Percentiles rank a stretch among this genome's conserved stretches.
phyloP scores from a whole-genome alignment of 2,113 vertebrate species.

The Coregonus clupeaformis region DNA sequence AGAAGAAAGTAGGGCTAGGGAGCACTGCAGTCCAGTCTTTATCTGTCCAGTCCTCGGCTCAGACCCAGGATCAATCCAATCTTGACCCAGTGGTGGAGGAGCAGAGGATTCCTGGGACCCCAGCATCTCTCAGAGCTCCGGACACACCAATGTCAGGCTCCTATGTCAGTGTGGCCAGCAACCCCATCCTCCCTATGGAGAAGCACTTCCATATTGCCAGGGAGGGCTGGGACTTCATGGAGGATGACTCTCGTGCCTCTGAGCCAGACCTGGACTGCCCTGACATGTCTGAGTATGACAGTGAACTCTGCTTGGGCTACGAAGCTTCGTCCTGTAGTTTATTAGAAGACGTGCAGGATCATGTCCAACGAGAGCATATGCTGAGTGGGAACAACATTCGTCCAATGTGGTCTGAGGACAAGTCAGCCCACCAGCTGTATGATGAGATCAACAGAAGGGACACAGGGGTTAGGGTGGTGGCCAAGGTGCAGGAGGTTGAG shows the following conservation, averaged over 20 bases:
- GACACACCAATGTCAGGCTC: constrained; percentile 50
- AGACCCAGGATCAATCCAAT: constrained; percentile 1
- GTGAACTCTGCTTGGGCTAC: constrained; percentile 53
- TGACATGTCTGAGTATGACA: constrained; percentile 71
- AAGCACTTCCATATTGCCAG: constrained; percentile 55
- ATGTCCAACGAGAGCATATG: constrained; percentile 45
- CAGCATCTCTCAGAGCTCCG: constrained; percentile 39
- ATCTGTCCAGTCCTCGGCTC: constrained; percentile 11
- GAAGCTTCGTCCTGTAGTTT: constrained; percentile 53
- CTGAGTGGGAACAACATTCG: constrained; percentile 53
- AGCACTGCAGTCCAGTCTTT: constrained; percentile 13
- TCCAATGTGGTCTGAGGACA: constrained; percentile 36
- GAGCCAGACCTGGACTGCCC: constrained; percentile 65
- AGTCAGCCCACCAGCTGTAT: constrained; percentile 37
- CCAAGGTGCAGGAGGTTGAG: constrained; percentile 73
- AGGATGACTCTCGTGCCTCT: constrained; percentile 62
- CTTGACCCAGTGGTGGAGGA: constrained; percentile 24
- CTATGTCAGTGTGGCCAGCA: constrained; percentile 62
- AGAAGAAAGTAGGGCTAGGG: constrained; percentile 60
- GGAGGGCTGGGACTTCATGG: constrained; percentile 71
- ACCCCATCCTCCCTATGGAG: constrained; percentile 65
- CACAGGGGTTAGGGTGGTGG: constrained; percentile 55
- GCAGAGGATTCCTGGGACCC: constrained; percentile 29
- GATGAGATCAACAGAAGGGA: constrained; percentile 54
- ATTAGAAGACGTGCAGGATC: constrained; percentile 50